Conservation (phyloP, 2,888 invertebrate species). For the Pterostichus madidus region DNA sequence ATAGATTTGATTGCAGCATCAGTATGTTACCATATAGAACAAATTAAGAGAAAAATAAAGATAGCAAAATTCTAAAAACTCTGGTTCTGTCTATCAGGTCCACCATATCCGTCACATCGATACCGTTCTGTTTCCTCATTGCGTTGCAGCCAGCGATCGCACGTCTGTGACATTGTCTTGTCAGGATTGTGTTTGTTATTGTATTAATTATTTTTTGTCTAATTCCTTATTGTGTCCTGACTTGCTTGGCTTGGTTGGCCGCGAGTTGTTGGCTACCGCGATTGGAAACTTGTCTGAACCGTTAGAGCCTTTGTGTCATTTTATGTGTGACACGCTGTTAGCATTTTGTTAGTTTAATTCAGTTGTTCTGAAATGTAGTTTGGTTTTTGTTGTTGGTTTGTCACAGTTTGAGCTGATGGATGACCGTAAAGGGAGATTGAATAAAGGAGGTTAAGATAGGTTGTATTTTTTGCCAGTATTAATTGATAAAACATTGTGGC, state of each 20-base stretch:
- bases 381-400: slow-evolving; percentile 14
- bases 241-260: background rate
- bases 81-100: background rate
- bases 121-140: slow-evolving; percentile 46
- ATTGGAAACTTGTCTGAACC: slow-evolving; percentile 63
- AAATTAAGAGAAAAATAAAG: slow-evolving; percentile 41
- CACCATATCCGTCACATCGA: slow-evolving; percentile 43
- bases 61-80: slow-evolving; percentile 22
- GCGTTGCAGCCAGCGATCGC: slow-evolving; percentile 18
- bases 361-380: slow-evolving; percentile 56
- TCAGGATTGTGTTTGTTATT: slow-evolving; percentile 58
- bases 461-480: too few relatives aligned
- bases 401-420: slow-evolving; percentile 22
- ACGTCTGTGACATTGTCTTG: slow-evolving; percentile 55
- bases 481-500: too few relatives aligned
- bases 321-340: slow-evolving; percentile 57
- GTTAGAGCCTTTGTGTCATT: slow-evolving; percentile 61
- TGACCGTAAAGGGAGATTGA: background rate
- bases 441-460: too few relatives aligned
- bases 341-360: slow-evolving; percentile 60
- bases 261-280: slow-evolving; percentile 22
- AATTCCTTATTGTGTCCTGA: slow-evolving; percentile 48
- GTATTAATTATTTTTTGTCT: slow-evolving; percentile 64
- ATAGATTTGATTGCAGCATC: background rate
- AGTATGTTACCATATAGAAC: slow-evolving; percentile 31